Base-by-base conservation (phyloP, 2,113 vertebrate genomes). In the Glaucomys volans region DNA sequence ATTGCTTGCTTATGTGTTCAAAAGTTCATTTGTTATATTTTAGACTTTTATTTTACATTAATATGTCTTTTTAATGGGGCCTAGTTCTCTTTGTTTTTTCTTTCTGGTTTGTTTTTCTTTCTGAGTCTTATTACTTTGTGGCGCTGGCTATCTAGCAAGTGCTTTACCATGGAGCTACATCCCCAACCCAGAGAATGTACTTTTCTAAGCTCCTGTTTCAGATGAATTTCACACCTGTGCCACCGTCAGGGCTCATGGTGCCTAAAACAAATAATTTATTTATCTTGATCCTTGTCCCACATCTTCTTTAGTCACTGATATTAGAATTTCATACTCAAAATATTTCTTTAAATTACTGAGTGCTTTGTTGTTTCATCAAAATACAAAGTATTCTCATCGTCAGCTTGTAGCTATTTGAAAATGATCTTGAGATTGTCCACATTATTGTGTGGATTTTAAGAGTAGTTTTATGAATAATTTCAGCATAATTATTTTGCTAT, bases 191-290 rank as follows among this genome's bases (percentile, higher is more conserved):
- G 79, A 59, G 14, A 54, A 35, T 42, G 71, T 28, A 12, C 28
- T 94, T 94, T 57, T 50, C 37, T 35, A 59, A 50, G 3, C 8
- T 40, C 8, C 22, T 30, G 35, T 81, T 76, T 57, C 50, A 8
- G 4, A 16, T 13, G 9, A 1, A 54, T 77, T n/a, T 83, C 26
- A 35, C 1, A 24, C 44, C 32, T 3, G 11, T 52, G 4, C 0
- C 13, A 1, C 37, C 2, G 2, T 75, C 16, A 80, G 16, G 1
- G 14, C 7, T 9, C 22, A 18, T 37, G 50, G 24, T 64, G 32
- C 28, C 8, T 57, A 16, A 52, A 10, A 54, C 2, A 35, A 84
- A 84, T 6, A 2, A 47, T 79, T 80, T 74, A 22, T 72, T 95
- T 67, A 9, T 24, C 77, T 72, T 82, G 62, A 35, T 64, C 3